phyloP scores from a whole-genome alignment of 2,797 vertebrate species.

The Pseudomugil tenellus region DNA sequence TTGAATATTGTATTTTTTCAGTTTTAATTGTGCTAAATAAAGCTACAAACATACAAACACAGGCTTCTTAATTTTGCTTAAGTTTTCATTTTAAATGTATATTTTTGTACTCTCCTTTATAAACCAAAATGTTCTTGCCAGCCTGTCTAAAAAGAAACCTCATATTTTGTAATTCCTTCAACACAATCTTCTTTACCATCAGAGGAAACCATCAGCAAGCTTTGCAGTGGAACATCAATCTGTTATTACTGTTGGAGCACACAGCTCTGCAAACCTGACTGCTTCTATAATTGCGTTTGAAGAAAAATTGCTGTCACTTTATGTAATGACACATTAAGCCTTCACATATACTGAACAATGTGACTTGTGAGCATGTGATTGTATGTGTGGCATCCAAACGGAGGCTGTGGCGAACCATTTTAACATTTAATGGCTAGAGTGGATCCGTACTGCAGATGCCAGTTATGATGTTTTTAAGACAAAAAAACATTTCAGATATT shows the following conservation, averaged over 20 bases:
- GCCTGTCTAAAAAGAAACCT: conserved; percentile 25
- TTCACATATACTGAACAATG: conserved; percentile 22
- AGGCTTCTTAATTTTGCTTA: not conserved
- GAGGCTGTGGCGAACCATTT: not conserved
- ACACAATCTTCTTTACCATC: conserved; percentile 14
- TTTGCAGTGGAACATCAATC: conserved; percentile 37
- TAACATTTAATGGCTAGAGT: not conserved
- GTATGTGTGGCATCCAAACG: not conserved
- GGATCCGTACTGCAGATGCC: not conserved
- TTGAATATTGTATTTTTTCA: not conserved
- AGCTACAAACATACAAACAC: not conserved
- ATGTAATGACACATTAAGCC: conserved; percentile 49
- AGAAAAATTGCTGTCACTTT: conserved; percentile 40
- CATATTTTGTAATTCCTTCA: conserved; percentile 27
- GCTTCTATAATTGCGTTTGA: conserved; percentile 34
- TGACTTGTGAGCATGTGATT: not conserved
- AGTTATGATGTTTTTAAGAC: not conserved
- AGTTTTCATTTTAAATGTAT: not conserved
- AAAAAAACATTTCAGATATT: not conserved
- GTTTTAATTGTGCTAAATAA: not conserved
- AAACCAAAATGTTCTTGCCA: conserved; percentile 2
- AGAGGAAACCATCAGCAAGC: conserved; percentile 14
- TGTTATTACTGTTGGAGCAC: conserved; percentile 36
- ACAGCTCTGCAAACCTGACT: conserved; percentile 33
- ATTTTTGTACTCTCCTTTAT: conserved; percentile 1